Base-by-base conservation (phyloP, 2,797 vertebrate species). In the Sandelia bainsii region DNA sequence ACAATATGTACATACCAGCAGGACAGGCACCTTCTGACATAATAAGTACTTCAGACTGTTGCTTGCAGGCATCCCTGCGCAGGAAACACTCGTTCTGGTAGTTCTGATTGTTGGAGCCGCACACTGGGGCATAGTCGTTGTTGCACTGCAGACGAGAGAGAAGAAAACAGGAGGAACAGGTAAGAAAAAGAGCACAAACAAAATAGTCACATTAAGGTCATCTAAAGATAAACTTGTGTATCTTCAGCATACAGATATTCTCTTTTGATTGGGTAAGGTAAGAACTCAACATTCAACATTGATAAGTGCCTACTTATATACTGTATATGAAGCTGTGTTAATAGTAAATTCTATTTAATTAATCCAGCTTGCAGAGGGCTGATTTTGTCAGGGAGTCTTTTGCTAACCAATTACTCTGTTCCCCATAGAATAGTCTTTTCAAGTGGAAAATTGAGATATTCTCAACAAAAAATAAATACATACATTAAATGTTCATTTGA, bases 31-130 rank as follows among this genome's bases (percentile, higher is more conserved):
- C 98, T 83, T 99, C 97, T 1, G 97, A 96, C 79, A 94, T 92
- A 63, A 96, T 95, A 52, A 98, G 95, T n/a, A 99, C 96, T 88
- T 99, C 97, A 0, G 96, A 96, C 93, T 99, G 98, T 91, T 96
- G 97, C 84, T 99, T 99, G 94, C 98, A 99, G 66, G 98, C 96
- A 17, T 98, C 97, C 74, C 97, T 96, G 51, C 97, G 95, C 90
- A 99, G 93, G 91, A 97, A 98, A 87, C 98, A 99, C 62, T 99
- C 97, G 0, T 99, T 99, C 94, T 97, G 97, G 91, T 97, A 99
- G 93, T 97, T 98, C 92, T 99, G 96, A 3, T 97, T 98, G 57
- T 98, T 99, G 93, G 98, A 98, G 92, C 98, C 98, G 19, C 98
- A 99, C 75, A 99, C 97, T 13, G 97, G 97, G 89, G 96, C 95